phyloP scores from a whole-genome alignment of 2,797 vertebrate species.

The Melanitta fusca region DNA sequence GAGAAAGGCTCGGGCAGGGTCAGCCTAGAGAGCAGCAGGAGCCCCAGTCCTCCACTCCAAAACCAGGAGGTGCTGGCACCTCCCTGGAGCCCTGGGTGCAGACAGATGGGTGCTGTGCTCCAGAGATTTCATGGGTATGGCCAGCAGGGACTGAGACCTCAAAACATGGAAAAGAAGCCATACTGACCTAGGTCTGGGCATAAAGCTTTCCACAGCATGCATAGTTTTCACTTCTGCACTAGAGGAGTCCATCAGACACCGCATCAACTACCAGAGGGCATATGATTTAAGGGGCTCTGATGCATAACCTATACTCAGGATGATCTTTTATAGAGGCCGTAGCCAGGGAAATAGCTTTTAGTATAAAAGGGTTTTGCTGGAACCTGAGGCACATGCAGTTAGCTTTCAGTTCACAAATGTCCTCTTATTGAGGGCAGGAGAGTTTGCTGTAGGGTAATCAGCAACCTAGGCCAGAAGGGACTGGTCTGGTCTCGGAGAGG shows the following conservation, averaged over 20 bases:
- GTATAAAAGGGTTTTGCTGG: not conserved
- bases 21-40: not conserved
- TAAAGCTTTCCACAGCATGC: not conserved
- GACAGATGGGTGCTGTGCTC: conserved; percentile 14
- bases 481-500: not conserved
- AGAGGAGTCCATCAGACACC: not conserved
- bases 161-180: not conserved
- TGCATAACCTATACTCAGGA: not conserved
- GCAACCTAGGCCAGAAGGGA: not conserved
- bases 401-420: not conserved
- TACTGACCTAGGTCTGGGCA: not conserved
- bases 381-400: not conserved
- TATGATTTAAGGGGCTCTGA: not conserved
- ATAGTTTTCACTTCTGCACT: not conserved
- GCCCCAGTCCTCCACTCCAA: not conserved
- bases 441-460: conserved; percentile 18
- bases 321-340: not conserved
- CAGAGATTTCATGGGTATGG: not conserved
- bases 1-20: not conserved
- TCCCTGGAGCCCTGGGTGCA: not conserved
- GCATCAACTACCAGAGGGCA: not conserved
- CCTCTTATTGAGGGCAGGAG: not conserved
- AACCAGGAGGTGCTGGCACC: not conserved
- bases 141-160: not conserved
- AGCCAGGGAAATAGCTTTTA: conserved; percentile 5